Evolutionary conservation across 2,797 vertebrate genomes (phyloP), one percentile per base, ranked within the genome.

Genomic region (Paguma larvata): DNA sequence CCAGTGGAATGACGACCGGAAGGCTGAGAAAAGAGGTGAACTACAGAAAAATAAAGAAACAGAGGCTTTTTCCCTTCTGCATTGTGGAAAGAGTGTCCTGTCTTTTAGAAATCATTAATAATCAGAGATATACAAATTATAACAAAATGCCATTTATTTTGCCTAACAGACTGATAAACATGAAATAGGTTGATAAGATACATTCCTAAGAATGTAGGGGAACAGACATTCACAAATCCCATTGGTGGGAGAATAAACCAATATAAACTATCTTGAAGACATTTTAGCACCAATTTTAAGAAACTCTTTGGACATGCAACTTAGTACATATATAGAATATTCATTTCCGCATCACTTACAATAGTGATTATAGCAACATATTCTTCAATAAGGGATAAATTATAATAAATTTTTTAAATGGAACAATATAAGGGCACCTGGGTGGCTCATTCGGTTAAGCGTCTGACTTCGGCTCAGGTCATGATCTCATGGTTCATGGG

Each of bases 101-200:
- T 72, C 84, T 89, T 95, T 80, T 80, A 46, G 73, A 79, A 97
- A 84, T 73, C 67, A 88, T 41, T n/a, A 77, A 59, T 23, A 72
- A 34, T 80, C 65, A 51, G 25, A 48, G 32, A 93, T 48, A 80
- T 15, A 72, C 27, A 72, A 70, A 32, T 51, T 25, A 32, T 51
- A 51, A 67, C 34, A 78, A 68, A 67, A 92, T 79, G 68, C 38
- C 23, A 89, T 80, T 62, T 85, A 65, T 65, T 89, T 87, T 85
- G 56, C 65, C 5, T 53, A 75, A 51, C 46, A 75, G 25, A 38
- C 23, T 68, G 41, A 77, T 59, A 80, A 89, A 53, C 1, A 56
- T 44, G 63, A 75, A 80, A 62, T 18, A n/a, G 13, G 46, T 51
- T 80, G n/a, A 62, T 68, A 67, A 91, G 56, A 59, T 59, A 23